Conservation (phyloP, 2,888 invertebrate genomes). For the Drosophila paranaensis region DNA sequence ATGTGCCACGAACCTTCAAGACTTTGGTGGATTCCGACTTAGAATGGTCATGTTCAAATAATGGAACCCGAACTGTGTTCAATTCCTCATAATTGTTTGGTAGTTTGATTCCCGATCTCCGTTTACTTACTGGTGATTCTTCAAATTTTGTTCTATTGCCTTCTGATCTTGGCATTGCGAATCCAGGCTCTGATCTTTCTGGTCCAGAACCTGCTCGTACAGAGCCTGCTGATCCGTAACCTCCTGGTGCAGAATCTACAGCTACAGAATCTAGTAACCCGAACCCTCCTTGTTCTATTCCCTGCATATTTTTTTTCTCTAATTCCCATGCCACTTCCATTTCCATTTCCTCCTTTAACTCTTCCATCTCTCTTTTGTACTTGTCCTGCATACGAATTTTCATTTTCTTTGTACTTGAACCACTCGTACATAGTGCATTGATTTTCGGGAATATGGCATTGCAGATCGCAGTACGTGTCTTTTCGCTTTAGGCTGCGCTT, state of each 20-base stretch:
- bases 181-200: not conserved
- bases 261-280: not conserved
- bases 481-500: slow-evolving; percentile 1
- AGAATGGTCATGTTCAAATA: not conserved
- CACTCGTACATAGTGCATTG: slow-evolving; percentile 39
- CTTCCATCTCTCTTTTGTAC: not conserved
- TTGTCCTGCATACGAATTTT: slow-evolving; percentile 6
- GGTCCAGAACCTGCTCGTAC: not conserved
- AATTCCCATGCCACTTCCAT: not conserved
- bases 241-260: not conserved
- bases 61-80: not conserved
- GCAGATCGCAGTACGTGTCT: slow-evolving; percentile 26
- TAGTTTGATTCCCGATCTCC: not conserved
- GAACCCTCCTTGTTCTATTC: not conserved
- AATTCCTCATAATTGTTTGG: not conserved
- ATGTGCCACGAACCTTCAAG: not conserved
- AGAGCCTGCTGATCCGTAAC: accelerated
- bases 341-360: not conserved
- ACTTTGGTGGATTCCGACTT: not conserved
- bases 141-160: not conserved
- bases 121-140: not conserved
- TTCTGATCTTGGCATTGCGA: not conserved
- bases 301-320: not conserved
- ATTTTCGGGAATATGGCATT: slow-evolving; percentile 30
- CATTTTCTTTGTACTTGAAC: slow-evolving; percentile 21